These are phyloP conservation scores for Sebastes minor DNA, from an alignment of 2,797 vertebrate genomes.

Conservation along the genomic window DNA sequence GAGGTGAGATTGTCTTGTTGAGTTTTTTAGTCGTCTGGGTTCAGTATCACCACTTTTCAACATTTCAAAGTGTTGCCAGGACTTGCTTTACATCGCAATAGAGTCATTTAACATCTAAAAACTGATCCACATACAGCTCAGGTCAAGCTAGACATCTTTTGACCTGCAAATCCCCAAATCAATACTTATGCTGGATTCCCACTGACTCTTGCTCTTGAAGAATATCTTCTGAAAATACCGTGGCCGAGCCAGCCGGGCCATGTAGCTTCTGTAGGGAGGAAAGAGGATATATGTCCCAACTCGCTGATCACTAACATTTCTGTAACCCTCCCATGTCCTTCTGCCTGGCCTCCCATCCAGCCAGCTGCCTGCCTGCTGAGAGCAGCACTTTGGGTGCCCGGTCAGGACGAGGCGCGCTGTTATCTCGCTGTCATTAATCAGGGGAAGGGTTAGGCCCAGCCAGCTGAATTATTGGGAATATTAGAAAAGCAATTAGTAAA, in stretches of 20 bases:
- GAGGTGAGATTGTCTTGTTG: background rate
- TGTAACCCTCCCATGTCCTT: conserved; percentile 46
- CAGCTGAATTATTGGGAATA: conserved; percentile 75
- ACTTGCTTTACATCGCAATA: background rate
- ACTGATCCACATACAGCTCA: background rate
- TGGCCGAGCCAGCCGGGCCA: background rate
- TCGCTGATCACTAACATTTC: conserved; percentile 36
- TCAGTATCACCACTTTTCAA: background rate
- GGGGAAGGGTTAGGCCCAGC: conserved; percentile 43
- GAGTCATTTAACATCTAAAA: background rate
- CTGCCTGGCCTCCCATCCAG: conserved; percentile 30
- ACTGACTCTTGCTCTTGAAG: background rate
- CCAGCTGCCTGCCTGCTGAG: conserved; percentile 63
- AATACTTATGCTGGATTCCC: background rate
- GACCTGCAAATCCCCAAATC: background rate
- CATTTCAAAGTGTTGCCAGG: background rate
- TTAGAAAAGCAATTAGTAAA: conserved; percentile 79
- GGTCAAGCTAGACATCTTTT: background rate
- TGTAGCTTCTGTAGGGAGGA: background rate
- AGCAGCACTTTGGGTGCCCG: conserved; percentile 58
- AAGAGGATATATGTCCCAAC: conserved; percentile 31
- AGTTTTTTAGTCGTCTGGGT: background rate
- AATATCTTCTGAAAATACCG: background rate
- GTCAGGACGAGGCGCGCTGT: conserved; percentile 38
- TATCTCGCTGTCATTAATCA: conserved; percentile 69